Base-by-base conservation (phyloP, 2,888 invertebrate genomes). In the Athripsodes cinereus region DNA sequence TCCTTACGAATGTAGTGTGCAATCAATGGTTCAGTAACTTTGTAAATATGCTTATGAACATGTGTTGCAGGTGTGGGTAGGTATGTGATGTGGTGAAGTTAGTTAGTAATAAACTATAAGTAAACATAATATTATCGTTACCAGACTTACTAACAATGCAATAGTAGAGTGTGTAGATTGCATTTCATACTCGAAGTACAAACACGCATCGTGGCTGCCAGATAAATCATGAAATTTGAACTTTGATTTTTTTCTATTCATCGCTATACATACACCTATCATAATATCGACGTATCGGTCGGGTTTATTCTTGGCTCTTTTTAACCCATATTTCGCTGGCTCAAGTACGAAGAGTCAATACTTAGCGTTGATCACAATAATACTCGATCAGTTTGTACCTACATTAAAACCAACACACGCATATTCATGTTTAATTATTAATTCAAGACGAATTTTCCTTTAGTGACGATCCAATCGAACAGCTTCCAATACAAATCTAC, bases 321-420 rank as follows among this genome's bases (percentile, higher is more conserved):
- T 59, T 63, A 63, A 61, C 60, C 62, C 62, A 63, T 61, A 63
- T 62, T 57, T 53, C 58, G 34, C 58, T 26, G 51, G 51, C 59
- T 46, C 35, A 22, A 58, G 58, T 58, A 54, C 52, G 52, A n/a
- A n/a, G n/a, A n/a, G n/a, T n/a, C n/a, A 26, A 26, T 26, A 26
- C 26, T 40, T 40, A 16, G 40, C 5, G 40, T 13, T 16, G 40
- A 40, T 40, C 40, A 40, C 40, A 40, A 40, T 16, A 40, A 40
- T 26, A 26, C 26, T 26, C 10, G 26, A 26, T 40, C 16, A 16
- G 40, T 40, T 40, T 40, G 40, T 40, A n/a, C 40, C 2, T 40
- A 40, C 40, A 16, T 16, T 40, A 8, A 13, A 40, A 40, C 40
- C 13, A n/a, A 40, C 26, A 26, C 26, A 48, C 18, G 22, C 22